A percentile compares a stretch with the other conserved stretches of the same genome.
These are phyloP conservation scores for Baryphthengus martii DNA, from an alignment of 2,113 vertebrate genomes.

Conservation along the genomic window DNA sequence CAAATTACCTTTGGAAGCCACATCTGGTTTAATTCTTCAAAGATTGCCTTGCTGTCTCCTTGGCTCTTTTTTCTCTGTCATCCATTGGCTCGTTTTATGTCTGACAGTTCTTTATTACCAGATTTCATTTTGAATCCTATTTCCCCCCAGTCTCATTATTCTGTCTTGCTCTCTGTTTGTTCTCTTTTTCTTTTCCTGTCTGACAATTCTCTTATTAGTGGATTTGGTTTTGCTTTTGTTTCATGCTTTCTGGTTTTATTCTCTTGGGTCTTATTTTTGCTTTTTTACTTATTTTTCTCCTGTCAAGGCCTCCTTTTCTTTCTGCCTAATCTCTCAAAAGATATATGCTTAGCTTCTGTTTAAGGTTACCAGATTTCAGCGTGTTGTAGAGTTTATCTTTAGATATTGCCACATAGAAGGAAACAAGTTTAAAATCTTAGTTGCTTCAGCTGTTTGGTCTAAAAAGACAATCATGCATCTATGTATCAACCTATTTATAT, in stretches of 20 bases:
- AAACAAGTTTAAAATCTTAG: background rate
- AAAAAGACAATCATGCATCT: background rate
- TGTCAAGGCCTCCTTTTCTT: slow-evolving; percentile 13
- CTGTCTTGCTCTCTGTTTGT: slow-evolving; percentile 53
- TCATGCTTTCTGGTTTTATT: slow-evolving; percentile 45
- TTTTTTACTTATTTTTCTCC: slow-evolving; percentile 17
- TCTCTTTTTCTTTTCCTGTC: slow-evolving; percentile 52
- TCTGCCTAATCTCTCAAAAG: background rate
- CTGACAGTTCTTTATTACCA: slow-evolving; percentile 55
- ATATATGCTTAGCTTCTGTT: background rate
- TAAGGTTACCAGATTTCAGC: background rate
- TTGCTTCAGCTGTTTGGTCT: background rate
- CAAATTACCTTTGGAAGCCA: slow-evolving; percentile 20
- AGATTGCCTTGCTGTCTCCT: slow-evolving; percentile 17
- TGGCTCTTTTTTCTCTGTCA: slow-evolving; percentile 40
- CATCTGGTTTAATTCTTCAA: slow-evolving; percentile 53
- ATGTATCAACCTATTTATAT: background rate
- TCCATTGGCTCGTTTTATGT: slow-evolving; percentile 37
- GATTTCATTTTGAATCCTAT: slow-evolving; percentile 61
- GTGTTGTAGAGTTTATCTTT: background rate
- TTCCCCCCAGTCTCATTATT: slow-evolving; percentile 46
- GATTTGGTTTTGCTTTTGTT: slow-evolving; percentile 53
- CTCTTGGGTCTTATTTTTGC: slow-evolving; percentile 31
- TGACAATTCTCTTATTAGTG: slow-evolving; percentile 47
- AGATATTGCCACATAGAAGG: background rate